Conservation (phyloP, 1,140 invertebrate genomes). For the Drosophila virilis region DNA sequence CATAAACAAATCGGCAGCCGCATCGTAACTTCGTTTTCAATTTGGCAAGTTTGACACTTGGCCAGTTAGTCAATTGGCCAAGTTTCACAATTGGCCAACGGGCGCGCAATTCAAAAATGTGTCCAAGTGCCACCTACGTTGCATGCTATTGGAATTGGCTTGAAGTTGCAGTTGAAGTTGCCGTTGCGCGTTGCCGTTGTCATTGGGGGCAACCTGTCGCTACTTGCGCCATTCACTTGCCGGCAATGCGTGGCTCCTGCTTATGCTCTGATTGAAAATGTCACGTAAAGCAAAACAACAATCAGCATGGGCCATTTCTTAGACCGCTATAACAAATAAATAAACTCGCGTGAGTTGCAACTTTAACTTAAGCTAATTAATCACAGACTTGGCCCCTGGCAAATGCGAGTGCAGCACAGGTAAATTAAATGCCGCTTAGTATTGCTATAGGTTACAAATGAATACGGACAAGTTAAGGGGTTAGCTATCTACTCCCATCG, state of each 20-base stretch:
- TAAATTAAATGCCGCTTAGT: background rate
- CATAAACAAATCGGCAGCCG: conserved; percentile 73
- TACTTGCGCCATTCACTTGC: conserved; percentile 69
- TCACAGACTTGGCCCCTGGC: conserved; percentile 11
- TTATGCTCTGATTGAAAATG: conserved; percentile 67
- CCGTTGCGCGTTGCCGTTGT: background rate
- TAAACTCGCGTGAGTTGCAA: conserved; percentile 25
- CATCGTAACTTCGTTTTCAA: conserved; percentile 80
- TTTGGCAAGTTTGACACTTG: conserved; percentile 77
- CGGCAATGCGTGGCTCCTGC: conserved; percentile 58
- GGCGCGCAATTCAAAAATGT: conserved; percentile 38
- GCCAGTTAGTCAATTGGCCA: conserved; percentile 62
- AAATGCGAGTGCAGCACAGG: background rate
- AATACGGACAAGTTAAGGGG: background rate
- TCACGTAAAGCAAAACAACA: conserved; percentile 39
- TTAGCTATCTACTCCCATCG: background rate
- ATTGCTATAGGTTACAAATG: background rate
- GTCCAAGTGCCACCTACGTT: conserved; percentile 69
- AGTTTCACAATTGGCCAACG: conserved; percentile 42
- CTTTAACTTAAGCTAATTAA: conserved; percentile 33
- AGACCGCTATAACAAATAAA: conserved; percentile 5
- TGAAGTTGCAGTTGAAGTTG: conserved; percentile 25
- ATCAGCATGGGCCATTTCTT: conserved; percentile 21
- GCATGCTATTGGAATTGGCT: conserved; percentile 32
- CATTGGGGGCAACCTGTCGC: conserved; percentile 56